Conservation (phyloP, 2,797 vertebrate species). For the Poeciliopsis turneri region DNA sequence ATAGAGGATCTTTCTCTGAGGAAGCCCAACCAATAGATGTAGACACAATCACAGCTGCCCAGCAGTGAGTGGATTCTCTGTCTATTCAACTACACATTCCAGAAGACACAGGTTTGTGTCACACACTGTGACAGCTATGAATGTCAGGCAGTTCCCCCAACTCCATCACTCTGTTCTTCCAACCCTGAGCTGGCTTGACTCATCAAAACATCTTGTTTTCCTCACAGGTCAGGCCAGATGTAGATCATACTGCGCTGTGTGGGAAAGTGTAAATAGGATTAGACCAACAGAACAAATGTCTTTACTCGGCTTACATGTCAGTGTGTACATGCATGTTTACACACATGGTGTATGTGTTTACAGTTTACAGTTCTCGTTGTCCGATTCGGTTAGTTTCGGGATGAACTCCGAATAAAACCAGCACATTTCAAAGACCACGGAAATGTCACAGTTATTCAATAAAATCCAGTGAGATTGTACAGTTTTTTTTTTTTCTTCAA, state of each 20-base stretch:
- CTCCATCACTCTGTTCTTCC: neutral
- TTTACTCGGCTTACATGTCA: neutral
- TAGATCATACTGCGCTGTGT: neutral
- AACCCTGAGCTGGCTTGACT: neutral
- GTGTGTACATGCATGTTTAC: neutral
- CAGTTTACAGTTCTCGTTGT: neutral
- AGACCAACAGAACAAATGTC: neutral
- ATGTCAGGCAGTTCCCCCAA: neutral
- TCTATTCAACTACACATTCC: neutral
- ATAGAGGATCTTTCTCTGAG: neutral
- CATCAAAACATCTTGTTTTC: too few species aligned
- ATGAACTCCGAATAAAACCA: neutral
- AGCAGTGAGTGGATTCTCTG: neutral
- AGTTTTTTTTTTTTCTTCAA: neutral
- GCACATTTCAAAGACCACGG: neutral
- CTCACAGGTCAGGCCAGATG: neutral
- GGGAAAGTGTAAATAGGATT: neutral
- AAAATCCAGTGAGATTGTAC: neutral
- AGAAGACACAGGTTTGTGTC: neutral
- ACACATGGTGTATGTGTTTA: neutral
- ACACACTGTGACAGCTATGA: neutral
- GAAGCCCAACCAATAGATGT: neutral
- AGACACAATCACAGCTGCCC: neutral
- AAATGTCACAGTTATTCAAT: neutral
- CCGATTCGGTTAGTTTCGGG: neutral